phyloP scores from a whole-genome alignment of 2,888 invertebrate genomes.

The Lithosia quadra region DNA sequence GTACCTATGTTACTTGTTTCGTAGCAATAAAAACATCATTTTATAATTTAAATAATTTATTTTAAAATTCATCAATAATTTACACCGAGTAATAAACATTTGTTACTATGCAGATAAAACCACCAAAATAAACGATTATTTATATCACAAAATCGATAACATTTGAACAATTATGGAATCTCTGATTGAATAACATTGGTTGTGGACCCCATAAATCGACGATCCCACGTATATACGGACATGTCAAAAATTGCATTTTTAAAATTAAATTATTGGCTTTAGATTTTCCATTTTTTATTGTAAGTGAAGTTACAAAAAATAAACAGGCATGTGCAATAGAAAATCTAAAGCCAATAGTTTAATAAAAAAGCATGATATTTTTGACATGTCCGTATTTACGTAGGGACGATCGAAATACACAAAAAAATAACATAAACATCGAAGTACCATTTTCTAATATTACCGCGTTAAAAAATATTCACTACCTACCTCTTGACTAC shows the following conservation, averaged over 20 bases:
- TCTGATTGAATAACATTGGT: constrained; percentile 28
- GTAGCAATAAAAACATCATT: constrained; percentile 32
- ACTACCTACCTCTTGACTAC: constrained; percentile 4
- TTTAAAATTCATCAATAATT: constrained; percentile 76
- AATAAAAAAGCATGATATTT: no score
- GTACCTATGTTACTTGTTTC: neutral
- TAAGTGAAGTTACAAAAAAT: no score
- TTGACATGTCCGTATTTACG: no score
- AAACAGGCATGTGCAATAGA: no score
- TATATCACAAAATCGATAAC: constrained; percentile 64
- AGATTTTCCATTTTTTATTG: no score
- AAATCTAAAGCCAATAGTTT: no score
- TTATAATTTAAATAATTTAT: constrained; percentile 76
- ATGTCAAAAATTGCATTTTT: no score
- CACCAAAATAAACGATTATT: constrained; percentile 52
- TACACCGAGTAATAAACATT: constrained; percentile 70
- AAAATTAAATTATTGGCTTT: no score
- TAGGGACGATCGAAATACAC: no score
- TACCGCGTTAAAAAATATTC: constrained; percentile 14
- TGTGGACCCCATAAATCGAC: constrained; percentile 46
- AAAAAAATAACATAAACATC: constrained; percentile 32
- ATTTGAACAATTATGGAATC: constrained; percentile 45
- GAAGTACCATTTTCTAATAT: constrained; percentile 22
- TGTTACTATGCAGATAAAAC: constrained; percentile 56
- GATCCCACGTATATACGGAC: no score